Base-by-base conservation (phyloP, 2,797 vertebrate genomes). In the Petrocephalus schoutedeni region DNA sequence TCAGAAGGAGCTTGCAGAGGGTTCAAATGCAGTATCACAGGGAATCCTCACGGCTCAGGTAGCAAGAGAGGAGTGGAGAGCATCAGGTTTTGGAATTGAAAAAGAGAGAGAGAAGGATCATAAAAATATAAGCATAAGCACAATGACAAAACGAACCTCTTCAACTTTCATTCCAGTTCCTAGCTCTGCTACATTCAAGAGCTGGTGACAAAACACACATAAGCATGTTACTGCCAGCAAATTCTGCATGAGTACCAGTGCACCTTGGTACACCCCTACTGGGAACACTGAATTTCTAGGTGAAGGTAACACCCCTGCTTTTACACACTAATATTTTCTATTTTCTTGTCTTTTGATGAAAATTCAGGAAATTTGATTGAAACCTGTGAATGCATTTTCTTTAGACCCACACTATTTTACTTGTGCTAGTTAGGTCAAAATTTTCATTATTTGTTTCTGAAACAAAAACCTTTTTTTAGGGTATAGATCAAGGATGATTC, bases 161-260 rank as follows among this genome's bases (percentile, higher is more conserved):
- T 96, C 93, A 95, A 95, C 95, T 95, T 95, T 94, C 92, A 91
- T 93, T 95, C 91, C 91, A 89, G 90, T 93, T 95, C 95, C 94
- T 94, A 94, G 93, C 94, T 95, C 94, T 94, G 94, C 94, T 95
- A 89, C 91, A 93, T 94, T 93, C 92, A 92, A 95, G 91, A 95
- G 94, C 94, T 95, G 90, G 92, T 95, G 93, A 94, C 87, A 91
- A 90, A 89, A 89, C 87, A 90, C 14, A 84, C 88, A 71, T 90
- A 89, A 51, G 19, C 21, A 7, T 14, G 16, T 49, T 71, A 87
- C 89, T 89, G 90, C 88, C 89, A 90, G 91, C 89, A 88, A 92
- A 91, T 88, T 90, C 89, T 85, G 90, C 90, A 92, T 89, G 90
- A 89, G 90, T 88, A 92, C 89, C 91, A 86, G 28, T 83, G 89